Evolutionary conservation across 64 coral and sea anemone genomes (phyloP).

Genomic region (Platygyra sinensis): DNA sequence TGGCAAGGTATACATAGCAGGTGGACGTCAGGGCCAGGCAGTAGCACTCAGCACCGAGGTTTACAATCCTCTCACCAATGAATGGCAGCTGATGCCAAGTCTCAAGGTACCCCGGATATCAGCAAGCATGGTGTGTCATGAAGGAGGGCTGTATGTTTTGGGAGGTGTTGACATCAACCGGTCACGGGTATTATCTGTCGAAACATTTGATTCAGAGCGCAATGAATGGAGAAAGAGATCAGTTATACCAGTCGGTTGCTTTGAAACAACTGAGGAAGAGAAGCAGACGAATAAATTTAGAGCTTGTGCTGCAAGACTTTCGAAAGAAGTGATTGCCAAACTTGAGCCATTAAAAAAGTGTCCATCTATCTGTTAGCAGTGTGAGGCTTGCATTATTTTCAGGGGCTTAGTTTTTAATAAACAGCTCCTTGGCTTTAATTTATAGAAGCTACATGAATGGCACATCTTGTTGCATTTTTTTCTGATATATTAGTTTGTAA

Average conservation of each 20-base stretch:
- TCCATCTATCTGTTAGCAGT: neutral
- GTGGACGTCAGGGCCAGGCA: neutral
- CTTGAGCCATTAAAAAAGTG: neutral
- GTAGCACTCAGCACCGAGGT: neutral
- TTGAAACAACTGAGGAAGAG: neutral
- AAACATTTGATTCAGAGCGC: neutral
- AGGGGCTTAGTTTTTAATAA: neutral
- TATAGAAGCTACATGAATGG: too few relatives aligned
- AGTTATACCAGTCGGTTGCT: neutral
- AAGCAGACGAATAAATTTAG: neutral
- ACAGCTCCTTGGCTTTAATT: too few relatives aligned
- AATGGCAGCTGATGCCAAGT: slow-evolving; percentile 1
- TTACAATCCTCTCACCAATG: neutral
- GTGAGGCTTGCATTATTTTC: neutral
- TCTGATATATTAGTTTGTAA: too few relatives aligned
- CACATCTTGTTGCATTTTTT: too few relatives aligned
- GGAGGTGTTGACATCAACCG: neutral
- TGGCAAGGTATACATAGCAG: slow-evolving; percentile 28
- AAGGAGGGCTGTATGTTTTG: neutral
- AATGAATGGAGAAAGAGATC: neutral
- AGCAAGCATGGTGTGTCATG: neutral
- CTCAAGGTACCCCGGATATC: neutral
- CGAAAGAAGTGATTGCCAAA: neutral
- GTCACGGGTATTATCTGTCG: neutral
- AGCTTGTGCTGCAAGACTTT: neutral